These are phyloP conservation scores for Sialia sialis DNA, from an alignment of 2,113 vertebrate species.

Conservation along the genomic window DNA sequence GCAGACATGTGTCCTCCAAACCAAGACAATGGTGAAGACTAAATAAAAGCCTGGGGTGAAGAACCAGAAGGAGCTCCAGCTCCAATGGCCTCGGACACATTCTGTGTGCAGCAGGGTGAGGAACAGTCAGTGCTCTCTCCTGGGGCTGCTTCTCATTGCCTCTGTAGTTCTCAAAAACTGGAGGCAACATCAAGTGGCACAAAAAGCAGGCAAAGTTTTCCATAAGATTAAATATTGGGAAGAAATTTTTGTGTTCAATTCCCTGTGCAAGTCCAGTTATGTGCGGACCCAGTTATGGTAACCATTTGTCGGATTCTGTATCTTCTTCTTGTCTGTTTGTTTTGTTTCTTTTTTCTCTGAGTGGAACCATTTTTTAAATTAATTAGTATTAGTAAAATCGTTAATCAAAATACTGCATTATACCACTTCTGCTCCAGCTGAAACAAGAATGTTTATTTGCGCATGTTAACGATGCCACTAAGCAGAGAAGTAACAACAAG, in stretches of 20 bases:
- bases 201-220: not conserved
- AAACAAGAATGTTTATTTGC: not conserved
- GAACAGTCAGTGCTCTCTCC: not conserved
- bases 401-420: not conserved
- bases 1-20: too few species aligned
- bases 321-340: not conserved
- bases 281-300: not conserved
- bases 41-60: not conserved
- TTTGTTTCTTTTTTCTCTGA: not conserved
- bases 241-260: not conserved
- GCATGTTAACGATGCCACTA: not conserved
- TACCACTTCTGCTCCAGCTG: not conserved
- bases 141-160: not conserved
- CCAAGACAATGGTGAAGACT: not conserved
- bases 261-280: not conserved
- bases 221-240: not conserved
- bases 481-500: not conserved
- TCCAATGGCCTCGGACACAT: fast-evolving
- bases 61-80: not conserved
- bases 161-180: not conserved
- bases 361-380: not conserved
- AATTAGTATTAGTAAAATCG: not conserved
- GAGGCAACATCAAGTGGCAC: not conserved
- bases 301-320: not conserved
- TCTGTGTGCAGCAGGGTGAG: not conserved